Conservation (phyloP, 2,888 invertebrate genomes). For the Lasioglossum calceatum region DNA sequence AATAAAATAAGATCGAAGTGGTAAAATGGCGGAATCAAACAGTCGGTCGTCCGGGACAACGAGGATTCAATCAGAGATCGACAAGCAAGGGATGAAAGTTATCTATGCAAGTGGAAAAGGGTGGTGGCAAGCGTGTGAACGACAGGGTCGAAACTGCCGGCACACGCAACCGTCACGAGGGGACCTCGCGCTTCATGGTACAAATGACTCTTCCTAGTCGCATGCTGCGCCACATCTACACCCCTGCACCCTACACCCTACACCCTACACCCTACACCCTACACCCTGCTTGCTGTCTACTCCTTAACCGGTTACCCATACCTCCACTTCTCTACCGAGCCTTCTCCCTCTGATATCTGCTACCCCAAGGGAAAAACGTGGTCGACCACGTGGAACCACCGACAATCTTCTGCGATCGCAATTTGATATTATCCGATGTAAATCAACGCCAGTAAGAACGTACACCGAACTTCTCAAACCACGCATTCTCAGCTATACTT, state of each 20-base stretch:
- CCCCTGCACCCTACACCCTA: neutral
- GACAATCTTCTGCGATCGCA: slow-evolving; percentile 70
- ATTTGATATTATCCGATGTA: slow-evolving; percentile 73
- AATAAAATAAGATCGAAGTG: slow-evolving; percentile 42
- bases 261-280: neutral
- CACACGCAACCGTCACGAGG: slow-evolving; percentile 79
- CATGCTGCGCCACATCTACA: slow-evolving; percentile 47
- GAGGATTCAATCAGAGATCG: slow-evolving; percentile 81
- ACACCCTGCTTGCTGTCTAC: neutral
- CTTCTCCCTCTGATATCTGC: slow-evolving; percentile 15
- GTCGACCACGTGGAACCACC: slow-evolving; percentile 44
- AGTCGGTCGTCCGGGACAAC: slow-evolving; percentile 66
- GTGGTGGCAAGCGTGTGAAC: slow-evolving; percentile 78
- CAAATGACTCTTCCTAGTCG: slow-evolving; percentile 79
- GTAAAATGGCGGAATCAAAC: slow-evolving; percentile 54
- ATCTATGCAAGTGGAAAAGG: slow-evolving; percentile 74
- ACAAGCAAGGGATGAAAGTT: slow-evolving; percentile 79
- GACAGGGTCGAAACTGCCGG: slow-evolving; percentile 76
- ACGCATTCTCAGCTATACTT: neutral
- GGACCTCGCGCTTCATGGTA: slow-evolving; percentile 82
- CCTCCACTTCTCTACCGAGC: neutral
- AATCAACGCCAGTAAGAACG: slow-evolving; percentile 58
- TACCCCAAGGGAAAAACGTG: slow-evolving; percentile 43
- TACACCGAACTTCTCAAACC: slow-evolving; percentile 16
- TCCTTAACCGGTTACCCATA: slow-evolving; percentile 30